A percentile compares a stretch with the other conserved stretches of the same genome.
Conservation (phyloP, 2,113 vertebrate genomes). For the Aleadryas rufinucha region DNA sequence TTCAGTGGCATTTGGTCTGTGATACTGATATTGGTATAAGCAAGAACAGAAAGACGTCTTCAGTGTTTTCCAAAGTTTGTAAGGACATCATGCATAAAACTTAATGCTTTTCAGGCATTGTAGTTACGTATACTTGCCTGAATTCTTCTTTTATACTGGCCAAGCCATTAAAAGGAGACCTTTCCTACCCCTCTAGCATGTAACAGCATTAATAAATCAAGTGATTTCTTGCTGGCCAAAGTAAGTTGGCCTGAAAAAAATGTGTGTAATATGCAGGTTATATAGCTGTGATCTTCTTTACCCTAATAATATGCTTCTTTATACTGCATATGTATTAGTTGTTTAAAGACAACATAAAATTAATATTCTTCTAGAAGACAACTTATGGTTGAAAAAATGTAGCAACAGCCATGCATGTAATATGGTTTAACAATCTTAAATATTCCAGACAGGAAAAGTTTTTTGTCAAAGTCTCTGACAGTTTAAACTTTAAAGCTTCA, state of each 20-base stretch:
- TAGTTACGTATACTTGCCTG: not conserved
- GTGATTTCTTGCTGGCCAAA: not conserved
- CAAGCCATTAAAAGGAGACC: slow-evolving; percentile 66
- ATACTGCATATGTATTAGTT: not conserved
- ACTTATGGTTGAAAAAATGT: slow-evolving; percentile 24
- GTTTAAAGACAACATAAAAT: not conserved
- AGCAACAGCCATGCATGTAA: slow-evolving; percentile 49
- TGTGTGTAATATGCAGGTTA: not conserved
- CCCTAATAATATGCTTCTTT: not conserved
- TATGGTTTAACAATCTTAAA: slow-evolving; percentile 76
- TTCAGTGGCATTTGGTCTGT: not conserved
- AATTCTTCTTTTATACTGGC: slow-evolving; percentile 49
- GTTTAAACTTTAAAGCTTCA: slow-evolving; percentile 81
- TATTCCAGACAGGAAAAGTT: slow-evolving; percentile 80
- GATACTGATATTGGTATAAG: not conserved
- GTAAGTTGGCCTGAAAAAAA: not conserved
- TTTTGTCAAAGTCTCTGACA: slow-evolving; percentile 81
- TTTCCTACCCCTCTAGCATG: slow-evolving; percentile 1
- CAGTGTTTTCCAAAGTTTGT: slow-evolving; percentile 23
- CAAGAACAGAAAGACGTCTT: not conserved
- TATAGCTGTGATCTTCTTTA: not conserved
- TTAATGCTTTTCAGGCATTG: slow-evolving; percentile 34
- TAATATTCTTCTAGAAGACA: slow-evolving; percentile 25
- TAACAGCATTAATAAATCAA: slow-evolving; percentile 43
- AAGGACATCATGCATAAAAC: slow-evolving; percentile 34